Evolutionary conservation across 1,140 invertebrate species (phyloP), one percentile per base, ranked within the genome.

Genomic region (Subanguina moxae): DNA sequence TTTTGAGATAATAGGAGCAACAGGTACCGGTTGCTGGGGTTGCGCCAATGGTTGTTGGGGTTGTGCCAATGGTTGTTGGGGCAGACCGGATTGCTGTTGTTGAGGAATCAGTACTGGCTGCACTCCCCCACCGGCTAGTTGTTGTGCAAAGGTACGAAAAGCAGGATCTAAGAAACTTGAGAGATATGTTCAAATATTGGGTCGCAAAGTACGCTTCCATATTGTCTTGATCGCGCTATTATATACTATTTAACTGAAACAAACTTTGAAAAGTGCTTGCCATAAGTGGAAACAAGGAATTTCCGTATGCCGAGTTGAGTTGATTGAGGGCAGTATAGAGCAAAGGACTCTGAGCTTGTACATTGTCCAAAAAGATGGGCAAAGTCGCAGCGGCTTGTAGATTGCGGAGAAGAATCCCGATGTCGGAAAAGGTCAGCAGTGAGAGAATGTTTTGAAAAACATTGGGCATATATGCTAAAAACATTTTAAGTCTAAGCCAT

Each of bases 261-360:
- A 52, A 3, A 61, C 58, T 32, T 30, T 43, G 27, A 25, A 30
- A 21, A 21, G 28, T 43, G 28, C 58, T 61, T 3, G 27, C 13
- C 1, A 61, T 3, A 61, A 61, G 8, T 25, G 58, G 58, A 61
- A 25, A 61, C n/a, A 61, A 25, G 5, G 58, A 61, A n/a, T 61
- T 61, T 25, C 58, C 58, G n/a, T 61, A 61, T 5, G 58, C 58
- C 1, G 19, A 21, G n/a, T 61, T 61, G 28, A 61, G 5, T 8
- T 19, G n/a, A 61, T 61, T 61, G 3, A 61, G 38, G 1, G 58
- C 5, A 43, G 3, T 30, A 43, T 25, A 61, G n/a, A 61, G 28
- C n/a, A 5, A 8, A 19, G 38, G 58, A 61, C 58, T 61, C 38
- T 61, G 58, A 19, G 5, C 38, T 28, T 61, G 58, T n/a, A 61